Conservation (phyloP, 1,140 invertebrate genomes). For the Anastrepha ludens region DNA sequence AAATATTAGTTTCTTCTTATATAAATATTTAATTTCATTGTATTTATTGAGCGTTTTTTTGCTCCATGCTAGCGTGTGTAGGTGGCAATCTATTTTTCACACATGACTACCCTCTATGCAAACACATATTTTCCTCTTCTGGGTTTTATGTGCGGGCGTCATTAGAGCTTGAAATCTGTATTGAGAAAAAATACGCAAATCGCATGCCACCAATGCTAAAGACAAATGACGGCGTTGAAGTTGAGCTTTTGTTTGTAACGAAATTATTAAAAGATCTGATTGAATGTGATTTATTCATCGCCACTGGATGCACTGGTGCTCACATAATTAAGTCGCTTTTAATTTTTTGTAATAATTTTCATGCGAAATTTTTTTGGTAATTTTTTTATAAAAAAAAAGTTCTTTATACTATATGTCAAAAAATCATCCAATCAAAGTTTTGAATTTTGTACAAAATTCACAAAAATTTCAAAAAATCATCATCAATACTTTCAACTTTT, state of each 20-base stretch:
- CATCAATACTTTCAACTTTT: no score
- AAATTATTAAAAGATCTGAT: not conserved
- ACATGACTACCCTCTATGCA: not conserved
- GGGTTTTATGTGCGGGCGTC: not conserved
- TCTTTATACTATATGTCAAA: no score
- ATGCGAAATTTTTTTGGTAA: no score
- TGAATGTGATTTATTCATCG: no score
- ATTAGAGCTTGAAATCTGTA: not conserved
- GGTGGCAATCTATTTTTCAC: not conserved
- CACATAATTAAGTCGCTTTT: no score
- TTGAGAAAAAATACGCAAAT: not conserved
- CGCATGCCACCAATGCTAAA: not conserved
- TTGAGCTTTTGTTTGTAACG: not conserved
- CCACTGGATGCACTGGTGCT: no score
- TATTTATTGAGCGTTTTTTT: not conserved
- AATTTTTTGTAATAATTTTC: no score
- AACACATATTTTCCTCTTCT: not conserved
- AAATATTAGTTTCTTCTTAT: not conserved
- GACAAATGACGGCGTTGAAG: not conserved
- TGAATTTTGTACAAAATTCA: no score
- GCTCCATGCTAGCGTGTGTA: not conserved
- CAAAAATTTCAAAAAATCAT: no score
- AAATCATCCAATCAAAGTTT: no score
- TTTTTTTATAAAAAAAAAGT: no score
- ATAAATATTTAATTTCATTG: not conserved